phyloP scores from a whole-genome alignment of 2,113 vertebrate genomes.

The Orientallactaga bullata region DNA sequence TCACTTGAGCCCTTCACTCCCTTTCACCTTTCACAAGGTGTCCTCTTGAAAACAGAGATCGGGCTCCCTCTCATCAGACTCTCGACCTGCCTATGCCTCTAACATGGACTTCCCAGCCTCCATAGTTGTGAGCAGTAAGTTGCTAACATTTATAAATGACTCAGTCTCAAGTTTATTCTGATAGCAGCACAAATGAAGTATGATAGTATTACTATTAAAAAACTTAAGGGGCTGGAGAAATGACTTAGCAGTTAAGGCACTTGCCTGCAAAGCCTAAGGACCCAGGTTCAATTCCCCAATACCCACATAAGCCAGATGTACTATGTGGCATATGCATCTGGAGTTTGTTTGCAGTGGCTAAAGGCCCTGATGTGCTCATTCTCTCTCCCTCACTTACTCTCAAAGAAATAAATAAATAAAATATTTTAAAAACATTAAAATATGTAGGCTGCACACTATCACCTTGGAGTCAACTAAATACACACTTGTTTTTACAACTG shows the following conservation, averaged over 20 bases:
- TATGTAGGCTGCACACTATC: not conserved
- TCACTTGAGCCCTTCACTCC: no score
- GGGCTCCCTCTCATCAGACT: not conserved
- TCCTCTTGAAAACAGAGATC: not conserved
- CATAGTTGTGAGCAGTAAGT: not conserved
- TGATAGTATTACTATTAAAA: not conserved
- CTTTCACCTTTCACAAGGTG: not conserved
- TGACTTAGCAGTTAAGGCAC: no score
- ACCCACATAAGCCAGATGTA: no score
- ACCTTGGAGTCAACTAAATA: not conserved
- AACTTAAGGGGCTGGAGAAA: not conserved
- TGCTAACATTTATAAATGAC: not conserved
- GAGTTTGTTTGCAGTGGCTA: no score
- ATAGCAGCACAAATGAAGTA: not conserved
- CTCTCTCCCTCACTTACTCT: no score
- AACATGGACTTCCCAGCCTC: not conserved
- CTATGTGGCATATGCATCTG: no score
- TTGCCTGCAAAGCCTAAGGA: no score
- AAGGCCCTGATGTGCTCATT: no score
- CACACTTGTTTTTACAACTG: conserved; percentile 26
- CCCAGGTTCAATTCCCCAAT: no score
- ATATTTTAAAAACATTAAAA: not conserved
- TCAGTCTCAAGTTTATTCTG: not conserved
- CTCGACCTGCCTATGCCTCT: not conserved
- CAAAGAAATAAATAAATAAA: no score